Evolutionary conservation across 2,113 vertebrate species (phyloP), one percentile per base, ranked within the genome.

Genomic region (Dipodomys spectabilis): DNA sequence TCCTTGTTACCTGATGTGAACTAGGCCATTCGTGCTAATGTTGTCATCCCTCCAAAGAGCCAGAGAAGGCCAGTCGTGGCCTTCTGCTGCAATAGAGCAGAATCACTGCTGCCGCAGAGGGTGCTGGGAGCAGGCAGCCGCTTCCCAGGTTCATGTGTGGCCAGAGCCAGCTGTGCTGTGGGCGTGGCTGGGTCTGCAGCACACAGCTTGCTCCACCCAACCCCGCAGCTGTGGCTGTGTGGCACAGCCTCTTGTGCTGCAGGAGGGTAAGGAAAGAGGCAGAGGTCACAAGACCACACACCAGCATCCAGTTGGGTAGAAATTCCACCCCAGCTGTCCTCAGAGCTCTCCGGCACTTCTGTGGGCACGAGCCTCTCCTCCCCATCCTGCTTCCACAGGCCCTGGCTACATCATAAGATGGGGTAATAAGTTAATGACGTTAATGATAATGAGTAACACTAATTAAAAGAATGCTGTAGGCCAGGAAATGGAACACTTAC

Each of bases 281-380:
- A 77, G 85, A 62, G 65, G 39, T 62, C 39, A 67, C 82, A 32
- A 49, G 92, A 86, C 91, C 88, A 88, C 94, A 92, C 88, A 93
- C 20, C 90, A 35, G 62, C 87, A 78, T 0, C 39, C 2, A 2
- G 23, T 0, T 20, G 65, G 39, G 64, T 9, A 32, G 83, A 68
- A 44, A 72, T 75, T 18, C 79, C 71, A 49, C 5, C 81, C 79
- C 32, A 27, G 1, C 53, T 8, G 3, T 28, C 44, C 13, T 18
- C 71, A 60, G 85, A 0, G 2, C 75, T n/a, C 13, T 25, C 53
- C 22, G 1, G 22, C 53, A 44, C 71, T 6, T 5, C 65, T 13
- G 62, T 20, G 80, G 32, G 75, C 12, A 73, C 7, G 67, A 87
- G 19, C 89, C 23, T 49, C 19, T 16, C 39, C 45, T 75, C 65